Conservation (phyloP, 2,797 vertebrate species). For the Lindbergichthys nudifrons region DNA sequence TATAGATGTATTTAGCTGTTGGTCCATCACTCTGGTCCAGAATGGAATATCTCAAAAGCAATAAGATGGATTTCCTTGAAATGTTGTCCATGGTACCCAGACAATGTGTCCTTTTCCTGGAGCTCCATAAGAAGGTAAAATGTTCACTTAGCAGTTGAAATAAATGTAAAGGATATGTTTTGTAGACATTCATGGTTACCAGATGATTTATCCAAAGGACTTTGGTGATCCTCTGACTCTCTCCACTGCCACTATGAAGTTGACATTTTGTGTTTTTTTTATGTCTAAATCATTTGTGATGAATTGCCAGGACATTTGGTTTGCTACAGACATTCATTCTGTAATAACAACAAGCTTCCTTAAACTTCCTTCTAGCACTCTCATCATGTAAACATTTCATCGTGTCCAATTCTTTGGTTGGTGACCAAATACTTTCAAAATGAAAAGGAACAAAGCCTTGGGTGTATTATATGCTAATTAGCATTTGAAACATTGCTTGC, state of each 20-base stretch:
- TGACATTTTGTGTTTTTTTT: background rate
- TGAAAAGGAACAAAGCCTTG: background rate
- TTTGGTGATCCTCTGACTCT: background rate
- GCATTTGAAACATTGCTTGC: background rate
- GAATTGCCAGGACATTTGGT: background rate
- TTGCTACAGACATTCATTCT: background rate
- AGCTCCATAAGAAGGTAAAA: background rate
- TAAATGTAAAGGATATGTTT: background rate
- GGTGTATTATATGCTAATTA: background rate
- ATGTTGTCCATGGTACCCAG: background rate
- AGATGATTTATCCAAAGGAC: no score
- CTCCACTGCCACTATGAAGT: background rate
- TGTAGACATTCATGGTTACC: no score
- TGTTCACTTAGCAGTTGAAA: background rate
- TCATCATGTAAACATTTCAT: background rate
- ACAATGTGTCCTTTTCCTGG: background rate
- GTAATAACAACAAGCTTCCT: no score
- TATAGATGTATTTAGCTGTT: no score
- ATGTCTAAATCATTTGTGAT: background rate
- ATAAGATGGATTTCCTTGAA: background rate
- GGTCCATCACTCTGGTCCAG: background rate
- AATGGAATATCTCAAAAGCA: background rate
- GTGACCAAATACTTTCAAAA: background rate
- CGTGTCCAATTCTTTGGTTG: background rate
- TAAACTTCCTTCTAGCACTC: background rate